Base-by-base conservation (phyloP, 2,888 invertebrate genomes). In the Acholoe squamosa region DNA sequence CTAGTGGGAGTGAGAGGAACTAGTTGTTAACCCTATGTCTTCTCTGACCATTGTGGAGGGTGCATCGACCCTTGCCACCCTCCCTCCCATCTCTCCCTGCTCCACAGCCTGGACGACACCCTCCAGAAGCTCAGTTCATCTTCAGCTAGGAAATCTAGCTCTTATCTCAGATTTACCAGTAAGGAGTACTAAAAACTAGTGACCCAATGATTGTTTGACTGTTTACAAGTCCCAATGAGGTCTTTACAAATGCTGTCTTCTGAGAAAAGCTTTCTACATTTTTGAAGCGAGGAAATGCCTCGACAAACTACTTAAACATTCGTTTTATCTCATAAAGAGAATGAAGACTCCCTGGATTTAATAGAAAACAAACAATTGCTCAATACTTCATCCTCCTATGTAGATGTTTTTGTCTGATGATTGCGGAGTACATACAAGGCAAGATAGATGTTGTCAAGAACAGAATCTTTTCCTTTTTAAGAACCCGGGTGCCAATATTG, bases 401-500 rank as follows among this genome's bases (percentile, higher is more conserved):
- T 31, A 76, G 25, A 28, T 76, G 31, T 14, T 31, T 25, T 76
- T 76, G 76, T 76, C 7, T 76, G 25, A 3, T 16, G 76, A 76
- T 12, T 3, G 76, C 25, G 5, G 76, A 76, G 25, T 25, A 61
- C n/a, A n/a, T n/a, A n/a, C n/a, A 43, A 3, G n/a, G 19, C n/a
- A 61, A 61, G 61, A 19, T 61, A 7, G 43, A n/a, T 76, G 31
- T 76, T 31, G 76, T 14, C 14, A 28, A 31, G 28, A 76, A 76
- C 31, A 31, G 28, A 76, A 14, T 31, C 10, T 76, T 76, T 76
- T 76, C 76, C 61, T 5, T 76, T 5, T 5, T 12, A 14, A n/a
- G 0, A 76, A 76, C 31, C 76, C 76, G 25, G 80, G 80, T 80
- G 80, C 80, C 80, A 80, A 80, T 31, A 34, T 76, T 76, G 22